Evolutionary conservation across 2,888 invertebrate species (phyloP), one percentile per base, ranked within the genome.

Genomic region (Caenorhabditis virilis): DNA sequence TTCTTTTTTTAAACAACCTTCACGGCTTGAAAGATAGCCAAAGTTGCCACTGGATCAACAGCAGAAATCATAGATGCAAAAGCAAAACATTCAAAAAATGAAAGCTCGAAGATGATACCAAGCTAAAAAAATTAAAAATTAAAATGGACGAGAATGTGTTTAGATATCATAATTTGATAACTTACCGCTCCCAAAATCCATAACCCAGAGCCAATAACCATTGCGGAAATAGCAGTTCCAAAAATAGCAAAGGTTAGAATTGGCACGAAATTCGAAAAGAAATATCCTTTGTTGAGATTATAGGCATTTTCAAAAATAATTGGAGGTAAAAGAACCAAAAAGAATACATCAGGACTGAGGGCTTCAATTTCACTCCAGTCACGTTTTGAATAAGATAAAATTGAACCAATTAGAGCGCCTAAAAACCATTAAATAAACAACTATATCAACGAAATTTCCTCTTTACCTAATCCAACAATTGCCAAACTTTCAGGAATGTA

Each of bases 291-390:
- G 82, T 98, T 97, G 62, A 98, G 88, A 87, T 97, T 98, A 84
- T 97, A 98, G 2, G 97, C 97, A 2, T 95, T 95, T 85, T 98
- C 98, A 87, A 98, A 98, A 78, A 98, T 98, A 55, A 98, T 98
- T 0, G 98, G 98, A 11, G 98, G 98, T 51, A 98, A 85, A 0
- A 98, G 88, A 2, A 98, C 91, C 51, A 98, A 88, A 83, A 98
- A 98, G 85, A 98, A 98, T 22, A 95, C 93, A 20, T 95, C 98
- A 23, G 73, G 73, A 43, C 67, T 68, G 5, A 73, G 39, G 5
- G 73, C 73, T 27, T 73, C 73, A 45, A 73, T 71, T 51, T 80
- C 80, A 41, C 72, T 67, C 79, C 79, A 80, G 55, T 80, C 80
- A 42, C 77, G 62, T 43, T 69, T 55, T 38, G 76, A 74, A 65